These are phyloP conservation scores for Temnothorax rugatulus DNA, from an alignment of 2,888 invertebrate genomes.

Conservation along the genomic window DNA sequence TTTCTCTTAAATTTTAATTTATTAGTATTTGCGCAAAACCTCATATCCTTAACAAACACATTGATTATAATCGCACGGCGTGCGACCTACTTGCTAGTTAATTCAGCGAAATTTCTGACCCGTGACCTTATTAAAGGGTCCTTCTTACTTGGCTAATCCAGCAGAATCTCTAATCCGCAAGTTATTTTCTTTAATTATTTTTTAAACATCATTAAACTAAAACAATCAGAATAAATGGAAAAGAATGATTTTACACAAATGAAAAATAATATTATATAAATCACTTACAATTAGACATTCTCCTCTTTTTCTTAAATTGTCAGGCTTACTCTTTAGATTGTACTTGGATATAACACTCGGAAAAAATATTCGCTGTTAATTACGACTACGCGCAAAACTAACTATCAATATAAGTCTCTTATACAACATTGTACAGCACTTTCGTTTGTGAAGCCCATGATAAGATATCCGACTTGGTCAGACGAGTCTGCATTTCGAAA, in stretches of 20 bases:
- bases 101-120: neutral
- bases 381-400: neutral
- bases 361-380: neutral
- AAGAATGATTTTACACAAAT: neutral
- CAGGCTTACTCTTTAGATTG: neutral
- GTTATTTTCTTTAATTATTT: constrained; percentile 1
- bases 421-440: neutral
- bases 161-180: neutral
- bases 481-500: neutral
- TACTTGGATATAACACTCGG: neutral
- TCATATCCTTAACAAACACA: neutral
- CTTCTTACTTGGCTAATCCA: neutral
- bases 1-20: neutral
- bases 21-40: neutral
- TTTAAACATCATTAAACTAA: neutral
- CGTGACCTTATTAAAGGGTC: neutral
- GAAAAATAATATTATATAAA: neutral
- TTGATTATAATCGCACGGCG: neutral
- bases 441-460: neutral
- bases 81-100: neutral
- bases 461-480: neutral
- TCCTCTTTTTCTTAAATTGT: neutral
- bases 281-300: neutral
- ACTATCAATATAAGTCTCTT: neutral
- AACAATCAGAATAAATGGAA: neutral